Percentiles rank a stretch among this genome's conserved stretches.
phyloP scores from a whole-genome alignment of 2,113 vertebrate genomes.

The Abramis brama region DNA sequence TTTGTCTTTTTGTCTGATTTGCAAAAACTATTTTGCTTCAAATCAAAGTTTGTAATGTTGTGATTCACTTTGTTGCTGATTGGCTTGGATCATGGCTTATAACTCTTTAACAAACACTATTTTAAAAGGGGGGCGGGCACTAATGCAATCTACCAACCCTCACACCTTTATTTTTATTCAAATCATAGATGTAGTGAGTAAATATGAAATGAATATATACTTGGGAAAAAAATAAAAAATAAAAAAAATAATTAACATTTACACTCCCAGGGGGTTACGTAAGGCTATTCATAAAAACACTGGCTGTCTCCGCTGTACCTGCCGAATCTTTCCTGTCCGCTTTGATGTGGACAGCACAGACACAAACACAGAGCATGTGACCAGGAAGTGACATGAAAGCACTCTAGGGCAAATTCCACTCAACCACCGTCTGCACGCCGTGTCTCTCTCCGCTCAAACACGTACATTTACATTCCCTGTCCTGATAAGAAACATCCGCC shows the following conservation, averaged over 20 bases:
- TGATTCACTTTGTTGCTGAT: too few species aligned
- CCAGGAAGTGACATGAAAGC: conserved; percentile 33
- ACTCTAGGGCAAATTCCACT: conserved; percentile 18
- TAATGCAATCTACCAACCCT: neutral
- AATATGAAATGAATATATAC: too few species aligned
- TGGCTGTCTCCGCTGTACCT: neutral
- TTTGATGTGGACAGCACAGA: conserved; percentile 41
- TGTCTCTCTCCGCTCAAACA: neutral
- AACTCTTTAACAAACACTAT: too few species aligned
- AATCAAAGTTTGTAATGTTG: too few species aligned
- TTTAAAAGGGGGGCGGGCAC: too few species aligned
- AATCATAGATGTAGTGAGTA: neutral
- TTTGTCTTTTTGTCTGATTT: too few species aligned
- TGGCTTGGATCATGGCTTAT: too few species aligned
- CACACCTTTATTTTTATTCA: neutral
- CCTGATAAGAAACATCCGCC: neutral
- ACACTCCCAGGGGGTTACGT: neutral
- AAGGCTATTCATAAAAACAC: neutral
- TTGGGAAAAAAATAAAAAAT: neutral
- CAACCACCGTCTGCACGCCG: neutral
- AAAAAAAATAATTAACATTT: neutral
- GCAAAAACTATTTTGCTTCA: too few species aligned
- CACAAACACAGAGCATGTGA: conserved; percentile 12
- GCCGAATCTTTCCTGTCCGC: neutral
- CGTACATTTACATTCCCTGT: neutral